Base-by-base conservation (phyloP, 2,888 invertebrate genomes). In the Cephus spinipes region DNA sequence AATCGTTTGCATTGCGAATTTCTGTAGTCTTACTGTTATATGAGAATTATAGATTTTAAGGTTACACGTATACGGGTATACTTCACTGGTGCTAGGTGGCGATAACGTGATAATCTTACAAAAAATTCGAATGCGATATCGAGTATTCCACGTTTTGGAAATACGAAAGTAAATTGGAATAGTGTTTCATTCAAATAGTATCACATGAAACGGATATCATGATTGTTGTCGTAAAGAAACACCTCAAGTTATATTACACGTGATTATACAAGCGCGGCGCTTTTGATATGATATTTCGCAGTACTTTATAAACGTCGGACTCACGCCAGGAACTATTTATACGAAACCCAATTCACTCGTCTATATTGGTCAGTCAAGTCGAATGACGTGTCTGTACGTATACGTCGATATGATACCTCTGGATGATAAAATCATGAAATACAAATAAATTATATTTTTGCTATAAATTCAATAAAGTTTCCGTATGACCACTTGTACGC, bases 301-400 rank as follows among this genome's bases (percentile, higher is more conserved):
- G 23, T 74, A 74, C 74, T 71, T 71, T 31, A 71, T 33, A 33
- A 71, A 71, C 12, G 71, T 34, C 77, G 75, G 77, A 77, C 75
- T 75, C 75, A 75, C 74, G 77, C 77, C 77, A 77, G 75, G 69
- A 75, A 75, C 75, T 77, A 77, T 77, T 71, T 77, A 77, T 77
- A 77, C 75, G 71, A 55, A 75, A 77, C 77, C 75, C 69, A 71
- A 77, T 75, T 77, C 75, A 75, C 75, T 31, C 55, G 23, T 55
- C 32, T 71, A 71, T 71, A 71, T 71, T 31, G 12, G 33, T 15
- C 71, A 55, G 23, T 23, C 6, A 55, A 31, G 31, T 33, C 23
- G 71, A 31, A 12, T 71, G 71, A 23, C 23, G 71, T 31, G 31
- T 12, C 30, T 12, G 30, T 36, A 12, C 12, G 31, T 12, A 71